Evolutionary conservation across 1,140 invertebrate species (phyloP).

Genomic region (Drosophila aff.): DNA sequence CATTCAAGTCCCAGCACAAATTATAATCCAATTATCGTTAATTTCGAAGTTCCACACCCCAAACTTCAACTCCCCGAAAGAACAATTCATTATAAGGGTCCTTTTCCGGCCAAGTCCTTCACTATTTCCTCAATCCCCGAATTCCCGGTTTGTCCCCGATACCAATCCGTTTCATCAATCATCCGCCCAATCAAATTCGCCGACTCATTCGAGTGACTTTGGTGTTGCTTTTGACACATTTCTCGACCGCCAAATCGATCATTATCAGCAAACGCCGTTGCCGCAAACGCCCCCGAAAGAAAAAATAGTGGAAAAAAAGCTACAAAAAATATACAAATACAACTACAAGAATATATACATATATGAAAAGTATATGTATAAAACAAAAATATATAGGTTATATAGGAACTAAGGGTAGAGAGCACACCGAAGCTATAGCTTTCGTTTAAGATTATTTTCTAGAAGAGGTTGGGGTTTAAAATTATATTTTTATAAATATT

Average conservation of each 20-base stretch:
- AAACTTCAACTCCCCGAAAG: neutral
- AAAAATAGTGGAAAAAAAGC: neutral
- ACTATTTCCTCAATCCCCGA: conserved; percentile 9
- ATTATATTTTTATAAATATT: neutral
- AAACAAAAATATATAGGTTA: neutral
- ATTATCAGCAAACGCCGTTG: conserved; percentile 58
- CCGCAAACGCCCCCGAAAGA: conserved; percentile 64
- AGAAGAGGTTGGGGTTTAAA: neutral
- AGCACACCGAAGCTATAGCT: neutral
- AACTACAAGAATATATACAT: neutral
- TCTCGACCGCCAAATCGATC: conserved; percentile 69
- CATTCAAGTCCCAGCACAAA: conserved; percentile 21
- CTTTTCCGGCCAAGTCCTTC: conserved; percentile 34
- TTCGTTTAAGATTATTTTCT: neutral
- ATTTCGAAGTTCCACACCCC: neutral
- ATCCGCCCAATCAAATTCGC: conserved; percentile 48
- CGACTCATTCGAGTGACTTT: conserved; percentile 58
- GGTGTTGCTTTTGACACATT: conserved; percentile 77
- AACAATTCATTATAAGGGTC: conserved; percentile 48
- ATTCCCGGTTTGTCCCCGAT: conserved; percentile 3
- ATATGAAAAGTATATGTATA: neutral
- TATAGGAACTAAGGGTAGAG: neutral
- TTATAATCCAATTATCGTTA: conserved; percentile 48
- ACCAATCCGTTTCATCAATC: conserved; percentile 45
- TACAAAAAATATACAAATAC: neutral